A percentile compares a stretch with the other conserved stretches of the same genome.
phyloP scores from a whole-genome alignment of 2,113 vertebrate genomes.

The Ptyas mucosa region DNA sequence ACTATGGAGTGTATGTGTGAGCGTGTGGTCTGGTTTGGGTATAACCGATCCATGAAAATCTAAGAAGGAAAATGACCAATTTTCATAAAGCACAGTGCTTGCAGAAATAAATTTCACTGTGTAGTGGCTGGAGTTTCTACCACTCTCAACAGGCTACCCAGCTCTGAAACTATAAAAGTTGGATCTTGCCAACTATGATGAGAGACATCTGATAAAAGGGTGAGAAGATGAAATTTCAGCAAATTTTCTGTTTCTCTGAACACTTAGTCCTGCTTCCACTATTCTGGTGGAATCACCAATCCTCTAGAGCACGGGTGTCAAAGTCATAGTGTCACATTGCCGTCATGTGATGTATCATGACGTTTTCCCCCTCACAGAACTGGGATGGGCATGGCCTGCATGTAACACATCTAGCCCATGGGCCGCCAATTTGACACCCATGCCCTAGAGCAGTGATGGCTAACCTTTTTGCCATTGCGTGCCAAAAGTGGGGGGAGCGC shows the following conservation, averaged over 20 bases:
- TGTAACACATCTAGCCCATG: no score
- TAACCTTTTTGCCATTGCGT: no score
- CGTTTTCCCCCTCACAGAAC: no score
- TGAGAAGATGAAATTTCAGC: neutral
- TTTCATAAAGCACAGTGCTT: neutral
- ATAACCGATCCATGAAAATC: neutral
- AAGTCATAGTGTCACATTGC: no score
- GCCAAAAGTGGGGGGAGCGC: no score
- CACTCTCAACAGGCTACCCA: neutral
- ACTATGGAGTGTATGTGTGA: neutral
- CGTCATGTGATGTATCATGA: no score
- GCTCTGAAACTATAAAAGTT: conserved; percentile 40
- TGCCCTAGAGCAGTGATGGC: neutral
- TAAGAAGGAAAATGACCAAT: neutral
- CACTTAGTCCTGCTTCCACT: neutral
- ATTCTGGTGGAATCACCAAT: neutral
- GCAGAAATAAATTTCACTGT: neutral
- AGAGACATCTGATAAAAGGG: neutral
- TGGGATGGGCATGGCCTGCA: no score
- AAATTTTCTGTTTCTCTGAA: neutral
- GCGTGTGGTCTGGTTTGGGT: neutral
- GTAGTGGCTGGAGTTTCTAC: neutral
- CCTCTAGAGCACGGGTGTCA: neutral
- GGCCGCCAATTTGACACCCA: no score
- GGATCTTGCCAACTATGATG: neutral